A percentile compares a stretch with the other conserved stretches of the same genome.
These are phyloP conservation scores for Bombus balteatus DNA, from an alignment of 1,140 invertebrate genomes.

Conservation along the genomic window DNA sequence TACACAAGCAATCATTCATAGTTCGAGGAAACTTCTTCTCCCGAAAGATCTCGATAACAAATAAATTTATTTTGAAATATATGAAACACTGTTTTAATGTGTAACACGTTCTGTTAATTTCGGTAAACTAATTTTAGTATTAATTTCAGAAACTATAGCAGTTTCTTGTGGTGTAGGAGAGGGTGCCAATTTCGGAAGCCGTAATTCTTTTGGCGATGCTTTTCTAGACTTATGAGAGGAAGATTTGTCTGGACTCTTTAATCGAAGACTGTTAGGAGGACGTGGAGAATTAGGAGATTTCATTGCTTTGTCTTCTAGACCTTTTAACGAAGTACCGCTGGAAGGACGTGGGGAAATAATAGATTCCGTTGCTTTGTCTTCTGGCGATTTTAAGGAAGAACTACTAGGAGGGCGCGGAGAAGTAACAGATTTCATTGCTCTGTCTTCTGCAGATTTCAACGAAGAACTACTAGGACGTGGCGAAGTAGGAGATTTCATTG, in stretches of 20 bases:
- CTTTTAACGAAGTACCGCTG: conserved; percentile 42
- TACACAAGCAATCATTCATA: neutral
- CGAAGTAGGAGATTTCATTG: too few relatives aligned
- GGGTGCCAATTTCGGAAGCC: conserved; percentile 64
- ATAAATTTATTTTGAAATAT: neutral
- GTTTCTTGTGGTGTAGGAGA: conserved; percentile 33
- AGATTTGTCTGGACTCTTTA: conserved; percentile 45
- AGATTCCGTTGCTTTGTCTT: too few relatives aligned
- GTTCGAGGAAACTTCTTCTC: neutral
- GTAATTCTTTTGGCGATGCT: conserved; percentile 61
- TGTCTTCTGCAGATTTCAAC: too few relatives aligned
- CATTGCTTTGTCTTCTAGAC: conserved; percentile 1
- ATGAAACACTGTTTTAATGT: conserved; percentile 16
- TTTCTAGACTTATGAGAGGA: conserved; percentile 38
- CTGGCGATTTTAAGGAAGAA: too few relatives aligned
- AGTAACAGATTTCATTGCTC: too few relatives aligned
- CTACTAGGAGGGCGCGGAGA: too few relatives aligned
- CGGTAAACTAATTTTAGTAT: conserved; percentile 63
- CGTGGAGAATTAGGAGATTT: conserved; percentile 55
- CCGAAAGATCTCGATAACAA: neutral
- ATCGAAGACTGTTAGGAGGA: conserved; percentile 41
- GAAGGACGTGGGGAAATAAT: conserved; percentile 31
- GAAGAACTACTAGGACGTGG: too few relatives aligned
- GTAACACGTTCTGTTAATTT: conserved; percentile 66
- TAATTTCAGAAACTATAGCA: conserved; percentile 22